These are phyloP conservation scores for Elephantulus edwardii DNA, from an alignment of 2,113 vertebrate species.

Conservation along the genomic window DNA sequence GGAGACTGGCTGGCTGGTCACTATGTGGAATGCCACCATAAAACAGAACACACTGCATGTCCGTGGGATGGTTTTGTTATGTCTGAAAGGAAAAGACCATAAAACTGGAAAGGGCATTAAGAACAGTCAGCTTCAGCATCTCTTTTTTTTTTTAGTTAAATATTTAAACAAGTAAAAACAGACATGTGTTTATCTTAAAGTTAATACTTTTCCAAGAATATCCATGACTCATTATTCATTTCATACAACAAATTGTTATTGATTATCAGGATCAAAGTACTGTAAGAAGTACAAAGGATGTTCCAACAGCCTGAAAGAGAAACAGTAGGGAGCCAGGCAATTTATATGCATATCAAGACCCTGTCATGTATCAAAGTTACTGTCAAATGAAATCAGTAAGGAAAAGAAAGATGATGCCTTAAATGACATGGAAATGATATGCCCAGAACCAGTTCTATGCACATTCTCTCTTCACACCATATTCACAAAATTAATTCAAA, in stretches of 20 bases:
- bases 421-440: background rate
- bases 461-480: background rate
- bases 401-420: background rate
- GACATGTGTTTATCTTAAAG: slow-evolving; percentile 45
- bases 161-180: slow-evolving; percentile 55
- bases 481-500: background rate
- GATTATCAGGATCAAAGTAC: background rate
- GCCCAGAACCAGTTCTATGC: background rate
- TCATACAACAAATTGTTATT: slow-evolving; percentile 21
- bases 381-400: background rate
- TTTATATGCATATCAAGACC: background rate
- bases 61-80: too few relatives aligned
- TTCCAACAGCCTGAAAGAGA: background rate
- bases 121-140: background rate
- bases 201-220: slow-evolving; percentile 45
- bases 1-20: too few relatives aligned
- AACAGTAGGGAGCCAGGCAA: background rate
- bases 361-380: background rate
- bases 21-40: too few relatives aligned
- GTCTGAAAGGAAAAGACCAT: slow-evolving; percentile 9
- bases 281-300: background rate
- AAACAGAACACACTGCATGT: too few relatives aligned
- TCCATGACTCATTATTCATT: slow-evolving; percentile 36
- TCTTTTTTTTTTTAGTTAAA: slow-evolving; percentile 38
- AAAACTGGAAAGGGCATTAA: background rate